phyloP scores from a whole-genome alignment of 2,797 vertebrate genomes.

The Artibeus lituratus region DNA sequence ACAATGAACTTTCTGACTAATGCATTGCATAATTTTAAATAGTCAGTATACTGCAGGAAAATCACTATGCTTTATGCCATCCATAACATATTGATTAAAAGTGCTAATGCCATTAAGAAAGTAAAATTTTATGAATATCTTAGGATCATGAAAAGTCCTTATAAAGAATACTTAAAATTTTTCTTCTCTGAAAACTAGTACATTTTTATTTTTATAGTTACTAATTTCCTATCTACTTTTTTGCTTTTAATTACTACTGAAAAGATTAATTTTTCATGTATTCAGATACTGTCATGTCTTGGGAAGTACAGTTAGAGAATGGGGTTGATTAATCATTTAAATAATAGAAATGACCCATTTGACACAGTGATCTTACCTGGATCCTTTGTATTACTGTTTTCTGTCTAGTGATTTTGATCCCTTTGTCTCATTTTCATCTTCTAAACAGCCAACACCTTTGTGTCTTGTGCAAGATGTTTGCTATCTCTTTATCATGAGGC shows the following conservation, averaged over 20 bases:
- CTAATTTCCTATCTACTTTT: neutral
- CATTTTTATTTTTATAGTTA: neutral
- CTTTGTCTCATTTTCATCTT: neutral
- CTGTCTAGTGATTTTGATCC: neutral
- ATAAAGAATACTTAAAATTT: neutral
- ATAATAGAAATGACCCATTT: constrained; percentile 16
- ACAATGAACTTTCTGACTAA: neutral
- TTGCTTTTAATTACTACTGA: neutral
- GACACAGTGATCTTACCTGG: neutral
- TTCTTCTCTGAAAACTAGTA: constrained; percentile 1
- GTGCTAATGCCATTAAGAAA: neutral
- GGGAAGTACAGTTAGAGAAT: neutral
- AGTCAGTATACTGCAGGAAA: neutral
- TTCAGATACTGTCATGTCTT: neutral
- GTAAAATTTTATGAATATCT: neutral
- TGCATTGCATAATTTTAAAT: neutral
- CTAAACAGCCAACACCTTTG: neutral
- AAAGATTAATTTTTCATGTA: neutral
- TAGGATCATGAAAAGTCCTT: neutral
- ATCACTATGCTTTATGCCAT: neutral
- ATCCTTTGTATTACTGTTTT: neutral
- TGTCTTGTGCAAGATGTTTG: neutral
- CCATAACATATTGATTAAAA: neutral
- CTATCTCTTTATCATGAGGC: neutral
- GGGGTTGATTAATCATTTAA: neutral